phyloP scores from a whole-genome alignment of 2,888 invertebrate genomes.

The Amblyjoppa fuscipennis region DNA sequence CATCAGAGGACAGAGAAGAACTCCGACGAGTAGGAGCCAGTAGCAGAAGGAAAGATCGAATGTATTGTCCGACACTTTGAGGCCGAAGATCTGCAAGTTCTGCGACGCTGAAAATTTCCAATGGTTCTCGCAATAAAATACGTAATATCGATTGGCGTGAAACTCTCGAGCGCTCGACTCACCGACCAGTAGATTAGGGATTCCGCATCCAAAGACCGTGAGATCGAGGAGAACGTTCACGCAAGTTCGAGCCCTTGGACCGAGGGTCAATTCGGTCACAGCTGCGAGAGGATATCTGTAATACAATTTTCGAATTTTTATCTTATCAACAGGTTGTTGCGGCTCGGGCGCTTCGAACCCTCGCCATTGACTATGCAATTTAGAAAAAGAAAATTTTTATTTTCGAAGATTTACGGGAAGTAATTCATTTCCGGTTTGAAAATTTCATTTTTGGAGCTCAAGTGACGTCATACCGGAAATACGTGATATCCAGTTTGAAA shows the following conservation, averaged over 20 bases:
- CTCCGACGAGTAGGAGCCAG: conserved; percentile 92
- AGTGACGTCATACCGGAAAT: no score
- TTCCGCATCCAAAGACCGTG: conserved; percentile 91
- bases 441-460: no score
- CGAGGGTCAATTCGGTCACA: conserved; percentile 92
- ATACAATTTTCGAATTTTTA: not conserved
- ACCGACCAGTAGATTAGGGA: conserved; percentile 93
- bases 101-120: conserved; percentile 88
- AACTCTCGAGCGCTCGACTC: conserved; percentile 63
- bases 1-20: conserved; percentile 91
- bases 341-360: no score
- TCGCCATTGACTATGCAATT: no score
- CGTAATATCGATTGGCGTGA: not conserved
- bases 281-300: conserved; percentile 93
- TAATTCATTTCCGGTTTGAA: no score
- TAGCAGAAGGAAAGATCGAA: conserved; percentile 92
- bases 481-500: no score
- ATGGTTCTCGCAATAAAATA: not conserved
- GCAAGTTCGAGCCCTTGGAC: conserved; percentile 87
- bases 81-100: conserved; percentile 92
- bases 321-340: no score
- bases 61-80: conserved; percentile 88
- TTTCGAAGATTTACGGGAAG: no score
- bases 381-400: no score
- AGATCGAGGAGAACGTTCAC: conserved; percentile 91